Evolutionary conservation across 2,113 vertebrate genomes (phyloP).

Genomic region (Hyaena hyaena): DNA sequence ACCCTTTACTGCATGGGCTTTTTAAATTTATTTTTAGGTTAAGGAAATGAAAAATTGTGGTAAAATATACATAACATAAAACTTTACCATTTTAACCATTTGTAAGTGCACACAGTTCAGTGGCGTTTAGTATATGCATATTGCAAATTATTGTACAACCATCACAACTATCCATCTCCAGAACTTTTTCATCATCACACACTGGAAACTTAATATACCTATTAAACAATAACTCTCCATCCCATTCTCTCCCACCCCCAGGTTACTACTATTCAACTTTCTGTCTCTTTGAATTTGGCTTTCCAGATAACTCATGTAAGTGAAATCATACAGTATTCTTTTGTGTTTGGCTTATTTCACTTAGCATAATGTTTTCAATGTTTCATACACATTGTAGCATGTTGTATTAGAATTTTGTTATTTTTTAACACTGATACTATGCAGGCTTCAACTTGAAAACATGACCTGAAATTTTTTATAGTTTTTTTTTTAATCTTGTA

Average conservation of each 20-base stretch:
- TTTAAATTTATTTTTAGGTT: background rate
- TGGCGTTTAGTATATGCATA: background rate
- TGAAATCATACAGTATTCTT: background rate
- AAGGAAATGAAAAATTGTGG: background rate
- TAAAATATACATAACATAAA: slow-evolving; percentile 1
- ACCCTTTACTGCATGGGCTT: background rate
- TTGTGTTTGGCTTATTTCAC: background rate
- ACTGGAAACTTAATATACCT: background rate
- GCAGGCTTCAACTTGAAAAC: background rate
- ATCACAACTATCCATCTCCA: background rate
- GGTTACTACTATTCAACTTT: background rate
- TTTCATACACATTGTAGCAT: background rate
- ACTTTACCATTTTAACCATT: background rate
- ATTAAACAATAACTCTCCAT: background rate
- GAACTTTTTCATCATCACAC: slow-evolving; percentile 9
- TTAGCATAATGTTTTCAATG: background rate
- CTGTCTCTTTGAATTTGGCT: slow-evolving; percentile 6
- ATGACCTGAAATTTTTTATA: background rate
- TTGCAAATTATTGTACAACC: background rate
- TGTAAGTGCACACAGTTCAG: background rate
- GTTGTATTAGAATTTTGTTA: background rate
- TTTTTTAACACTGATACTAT: background rate
- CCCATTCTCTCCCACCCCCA: background rate
- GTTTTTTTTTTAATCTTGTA: no score
- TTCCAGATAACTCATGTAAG: background rate